Base-by-base conservation (phyloP, 2,888 invertebrate genomes). In the Drosophila colorata region DNA sequence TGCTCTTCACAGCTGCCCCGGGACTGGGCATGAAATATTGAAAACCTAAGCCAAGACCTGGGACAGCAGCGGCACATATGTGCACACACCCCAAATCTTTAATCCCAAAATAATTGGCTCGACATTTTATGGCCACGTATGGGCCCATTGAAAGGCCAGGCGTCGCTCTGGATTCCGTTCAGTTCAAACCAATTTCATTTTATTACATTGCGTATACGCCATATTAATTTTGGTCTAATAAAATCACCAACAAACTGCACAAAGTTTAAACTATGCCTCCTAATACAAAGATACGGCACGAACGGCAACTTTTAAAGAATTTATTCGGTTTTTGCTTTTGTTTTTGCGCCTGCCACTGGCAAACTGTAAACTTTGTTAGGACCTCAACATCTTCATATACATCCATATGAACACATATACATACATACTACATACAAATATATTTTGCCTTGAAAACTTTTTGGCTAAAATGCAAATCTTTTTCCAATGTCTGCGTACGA, bases 151-250 rank as follows among this genome's bases (percentile, higher is more conserved):
- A 16, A 16, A 40, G 41, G 18, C 33, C 14, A 13, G 20, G 14
- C 18, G 38, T n/a, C 4, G 48, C 11, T 13, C 41, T 33, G 23
- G 35, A 18, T 56, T 20, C 41, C 40, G 48, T 20, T 33, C 46
- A 5, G 40, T 57, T 60, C 38, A 46, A 43, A 59, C 81, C 82
- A 63, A 71, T 87, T 78, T 67, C 64, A 46, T 78, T 85, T 87
- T 67, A 82, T 82, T 75, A 64, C 73, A 70, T 70, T 85, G 66
- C 70, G 73, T 75, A 78, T 70, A 73, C 57, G 82, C 59, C 65
- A 58, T 78, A 85, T 87, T 81, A 75, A 75, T 85, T 75, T 87
- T 51, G 59, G 59, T 49, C 66, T 67, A 84, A 87, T 80, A 69
- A 87, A 78, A 84, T 61, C 74, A 71, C 74, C 49, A 73, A 59